phyloP scores from a whole-genome alignment of 2,888 invertebrate genomes.

The Thymelicus sylvestris region DNA sequence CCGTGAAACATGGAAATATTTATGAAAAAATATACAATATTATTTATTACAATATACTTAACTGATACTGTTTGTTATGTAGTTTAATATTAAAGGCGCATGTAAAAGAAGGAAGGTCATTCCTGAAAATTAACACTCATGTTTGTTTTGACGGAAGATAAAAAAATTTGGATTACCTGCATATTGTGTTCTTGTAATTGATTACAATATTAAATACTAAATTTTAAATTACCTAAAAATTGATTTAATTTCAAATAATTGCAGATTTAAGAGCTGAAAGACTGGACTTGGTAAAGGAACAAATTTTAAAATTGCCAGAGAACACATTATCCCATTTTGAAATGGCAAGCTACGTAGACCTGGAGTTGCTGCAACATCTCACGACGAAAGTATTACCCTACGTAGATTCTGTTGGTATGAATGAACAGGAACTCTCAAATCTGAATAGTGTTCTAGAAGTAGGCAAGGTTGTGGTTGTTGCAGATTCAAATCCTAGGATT shows the following conservation, averaged over 20 bases:
- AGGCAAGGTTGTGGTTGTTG: constrained; percentile 89
- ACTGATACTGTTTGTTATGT: no score
- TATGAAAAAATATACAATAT: no score
- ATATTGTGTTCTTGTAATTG: no score
- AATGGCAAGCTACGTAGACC: constrained; percentile 93
- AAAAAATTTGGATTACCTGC: no score
- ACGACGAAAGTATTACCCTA: constrained; percentile 88
- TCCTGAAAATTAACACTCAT: no score
- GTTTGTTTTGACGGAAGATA: no score
- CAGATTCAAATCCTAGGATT: constrained; percentile 91
- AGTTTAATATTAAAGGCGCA: no score
- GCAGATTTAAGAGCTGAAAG: constrained; percentile 87
- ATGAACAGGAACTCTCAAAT: constrained; percentile 94
- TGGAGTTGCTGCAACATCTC: constrained; percentile 87
- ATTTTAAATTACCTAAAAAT: no score
- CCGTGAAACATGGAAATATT: no score
- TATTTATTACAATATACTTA: no score
- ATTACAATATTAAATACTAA: no score
- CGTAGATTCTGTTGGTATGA: constrained; percentile 94
- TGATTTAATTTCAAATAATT: constrained; percentile 44
- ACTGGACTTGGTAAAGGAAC: constrained; percentile 86
- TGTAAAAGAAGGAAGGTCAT: no score
- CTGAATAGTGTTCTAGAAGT: constrained; percentile 88
- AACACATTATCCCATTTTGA: constrained; percentile 91
- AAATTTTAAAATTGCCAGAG: constrained; percentile 85